Evolutionary conservation across 1,140 invertebrate genomes (phyloP), one percentile per base, ranked within the genome.

Genomic region (Argopecten irradians): DNA sequence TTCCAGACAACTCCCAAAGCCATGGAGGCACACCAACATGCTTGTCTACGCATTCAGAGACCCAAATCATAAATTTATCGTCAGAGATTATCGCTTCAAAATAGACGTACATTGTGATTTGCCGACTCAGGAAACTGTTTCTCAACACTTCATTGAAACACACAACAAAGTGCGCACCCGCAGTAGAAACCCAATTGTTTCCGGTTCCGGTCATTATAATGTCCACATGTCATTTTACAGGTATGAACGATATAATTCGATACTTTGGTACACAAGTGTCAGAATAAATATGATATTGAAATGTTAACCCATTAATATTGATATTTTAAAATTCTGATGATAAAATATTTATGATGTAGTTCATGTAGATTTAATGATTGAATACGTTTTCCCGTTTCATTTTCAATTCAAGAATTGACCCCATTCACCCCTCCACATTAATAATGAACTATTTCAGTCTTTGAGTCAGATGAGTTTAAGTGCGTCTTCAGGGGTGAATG

Each of bases 171-270:
- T 22, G 34, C 28, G 35, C 71, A 87, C n/a, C 7, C 28, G 34
- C n/a, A 43, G 82, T 34, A 41, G 28, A 11, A 82, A 34, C 22
- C 46, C 34, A 32, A 19, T 9, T 32, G 71, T 87, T 34, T 36
- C 71, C 32, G 71, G 86, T 28, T 41, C 85, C 32, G 43, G 84
- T 46, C 86, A 90, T 19, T 90, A 88, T 36, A 22, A 36, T 13
- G 39, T 90, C 35, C 87, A 90, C 84, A 86, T 89, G 22, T 55
- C 86, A 32, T 89, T 85, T 28, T 71, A 71, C n/a, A 71, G 55
- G 55, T 71, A 71, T 16, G 22, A 1, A 46, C 13, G 36, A 8
- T 8, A 8, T n/a, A n/a, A n/a, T n/a, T n/a, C n/a, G n/a, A n/a
- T n/a, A n/a, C n/a, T n/a, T n/a, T n/a, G n/a, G n/a, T n/a, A n/a